These are phyloP conservation scores for Taphrorychus bicolor DNA, from an alignment of 2,888 invertebrate genomes.

Conservation along the genomic window DNA sequence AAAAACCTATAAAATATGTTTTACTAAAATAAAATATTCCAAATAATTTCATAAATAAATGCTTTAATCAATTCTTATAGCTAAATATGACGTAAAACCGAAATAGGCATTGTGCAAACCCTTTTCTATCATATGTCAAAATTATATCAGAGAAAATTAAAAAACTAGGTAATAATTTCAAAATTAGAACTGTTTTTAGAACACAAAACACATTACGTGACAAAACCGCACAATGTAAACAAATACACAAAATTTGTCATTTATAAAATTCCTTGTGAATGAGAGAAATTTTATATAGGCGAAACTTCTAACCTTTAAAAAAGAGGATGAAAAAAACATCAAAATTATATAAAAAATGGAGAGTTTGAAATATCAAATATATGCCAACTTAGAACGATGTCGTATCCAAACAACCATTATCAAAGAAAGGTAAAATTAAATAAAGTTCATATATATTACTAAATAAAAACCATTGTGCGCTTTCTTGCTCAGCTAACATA, in stretches of 20 bases:
- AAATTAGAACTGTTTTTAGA: too few relatives aligned
- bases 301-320: background rate
- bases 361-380: background rate
- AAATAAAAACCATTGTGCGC: background rate
- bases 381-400: background rate
- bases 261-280: too few relatives aligned
- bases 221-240: background rate
- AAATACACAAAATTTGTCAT: background rate
- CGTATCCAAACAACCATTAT: background rate
- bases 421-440: background rate
- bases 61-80: too few relatives aligned
- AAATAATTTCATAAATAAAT: too few relatives aligned
- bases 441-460: background rate
- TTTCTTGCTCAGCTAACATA: background rate
- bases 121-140: background rate
- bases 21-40: background rate
- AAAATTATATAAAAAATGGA: background rate
- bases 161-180: background rate
- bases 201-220: background rate
- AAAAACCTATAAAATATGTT: too few relatives aligned
- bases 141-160: background rate
- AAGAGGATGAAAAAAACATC: background rate
- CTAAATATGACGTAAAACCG: background rate
- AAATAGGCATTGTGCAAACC: background rate
- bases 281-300: background rate